A percentile compares a stretch with the other conserved stretches of the same genome.
phyloP scores from a whole-genome alignment of 2,797 vertebrate genomes.

The Philypnodon macrostomus region DNA sequence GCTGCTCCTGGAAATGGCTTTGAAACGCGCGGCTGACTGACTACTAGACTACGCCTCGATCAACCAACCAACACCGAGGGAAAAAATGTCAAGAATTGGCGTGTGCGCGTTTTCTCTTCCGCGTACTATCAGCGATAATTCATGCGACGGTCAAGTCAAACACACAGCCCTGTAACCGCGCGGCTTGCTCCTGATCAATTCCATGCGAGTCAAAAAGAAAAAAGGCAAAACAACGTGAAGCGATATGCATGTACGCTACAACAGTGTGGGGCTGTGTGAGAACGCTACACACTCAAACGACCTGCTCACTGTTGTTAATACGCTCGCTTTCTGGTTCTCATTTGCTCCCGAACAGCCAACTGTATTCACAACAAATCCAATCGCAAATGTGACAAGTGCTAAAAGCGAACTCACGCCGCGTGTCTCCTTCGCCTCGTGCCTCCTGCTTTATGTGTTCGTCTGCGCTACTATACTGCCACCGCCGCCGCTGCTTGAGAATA shows the following conservation, averaged over 20 bases:
- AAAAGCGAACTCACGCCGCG: constrained; percentile 84
- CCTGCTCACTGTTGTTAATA: constrained; percentile 63
- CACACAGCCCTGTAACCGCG: constrained; percentile 65
- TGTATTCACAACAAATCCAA: constrained; percentile 83
- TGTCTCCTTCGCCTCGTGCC: constrained; percentile 55
- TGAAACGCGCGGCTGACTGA: constrained; percentile 75
- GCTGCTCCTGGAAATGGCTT: constrained; percentile 70
- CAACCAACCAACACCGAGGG: constrained; percentile 32
- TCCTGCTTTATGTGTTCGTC: constrained; percentile 82
- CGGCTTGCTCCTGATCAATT: constrained; percentile 69
- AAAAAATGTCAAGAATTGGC: constrained; percentile 58
- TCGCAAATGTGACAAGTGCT: constrained; percentile 81
- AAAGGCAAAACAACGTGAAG: constrained; percentile 62
- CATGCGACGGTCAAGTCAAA: constrained; percentile 58
- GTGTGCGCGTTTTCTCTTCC: constrained; percentile 48
- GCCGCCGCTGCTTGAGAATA: constrained; percentile 79
- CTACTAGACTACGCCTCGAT: constrained; percentile 74
- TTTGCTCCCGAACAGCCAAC: constrained; percentile 86
- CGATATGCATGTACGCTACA: constrained; percentile 52
- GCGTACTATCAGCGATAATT: constrained; percentile 60
- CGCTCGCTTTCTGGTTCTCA: constrained; percentile 80
- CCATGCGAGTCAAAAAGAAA: constrained; percentile 66
- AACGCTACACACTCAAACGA: constrained; percentile 58
- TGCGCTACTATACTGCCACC: constrained; percentile 59
- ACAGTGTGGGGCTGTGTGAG: constrained; percentile 45